These are phyloP conservation scores for Melanotus villosus DNA, from an alignment of 2,888 invertebrate species.

Conservation along the genomic window DNA sequence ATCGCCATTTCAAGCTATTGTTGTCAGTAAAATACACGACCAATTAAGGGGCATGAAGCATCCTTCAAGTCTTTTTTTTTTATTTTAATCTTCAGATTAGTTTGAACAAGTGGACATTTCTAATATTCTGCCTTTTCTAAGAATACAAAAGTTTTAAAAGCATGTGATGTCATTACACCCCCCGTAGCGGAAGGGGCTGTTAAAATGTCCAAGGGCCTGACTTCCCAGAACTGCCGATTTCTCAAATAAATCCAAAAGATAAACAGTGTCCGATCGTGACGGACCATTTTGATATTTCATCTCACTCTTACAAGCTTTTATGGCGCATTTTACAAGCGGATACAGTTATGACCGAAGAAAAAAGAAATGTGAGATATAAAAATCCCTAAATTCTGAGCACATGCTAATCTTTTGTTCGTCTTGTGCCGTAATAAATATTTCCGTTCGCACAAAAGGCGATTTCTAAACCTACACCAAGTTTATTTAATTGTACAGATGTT, in stretches of 20 bases:
- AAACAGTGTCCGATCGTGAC: slow-evolving; percentile 22
- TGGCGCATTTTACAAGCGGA: background rate
- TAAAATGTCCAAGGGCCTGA: slow-evolving; percentile 25
- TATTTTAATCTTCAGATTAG: background rate
- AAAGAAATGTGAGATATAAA: slow-evolving; percentile 29
- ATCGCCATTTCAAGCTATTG: too few species aligned
- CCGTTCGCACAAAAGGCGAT: slow-evolving; percentile 2
- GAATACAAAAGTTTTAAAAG: slow-evolving; percentile 9
- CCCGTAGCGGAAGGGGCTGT: slow-evolving; percentile 31
- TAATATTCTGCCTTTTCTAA: background rate
- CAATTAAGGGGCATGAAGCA: too few species aligned
- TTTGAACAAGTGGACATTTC: background rate
- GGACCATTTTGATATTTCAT: background rate
- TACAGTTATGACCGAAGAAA: background rate
- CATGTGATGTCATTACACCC: slow-evolving; percentile 30
- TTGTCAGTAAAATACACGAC: too few species aligned
- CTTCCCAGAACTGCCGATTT: slow-evolving; percentile 29
- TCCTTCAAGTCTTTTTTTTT: background rate
- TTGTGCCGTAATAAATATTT: slow-evolving; percentile 31
- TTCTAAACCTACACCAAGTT: slow-evolving; percentile 17
- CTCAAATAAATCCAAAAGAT: slow-evolving; percentile 22
- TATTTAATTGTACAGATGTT: slow-evolving; percentile 18
- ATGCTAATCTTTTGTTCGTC: slow-evolving; percentile 36
- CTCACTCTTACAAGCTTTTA: background rate
- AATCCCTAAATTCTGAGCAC: slow-evolving; percentile 24